Base-by-base conservation (phyloP, 2,888 invertebrate genomes). In the Leptopilina drosophilae region DNA sequence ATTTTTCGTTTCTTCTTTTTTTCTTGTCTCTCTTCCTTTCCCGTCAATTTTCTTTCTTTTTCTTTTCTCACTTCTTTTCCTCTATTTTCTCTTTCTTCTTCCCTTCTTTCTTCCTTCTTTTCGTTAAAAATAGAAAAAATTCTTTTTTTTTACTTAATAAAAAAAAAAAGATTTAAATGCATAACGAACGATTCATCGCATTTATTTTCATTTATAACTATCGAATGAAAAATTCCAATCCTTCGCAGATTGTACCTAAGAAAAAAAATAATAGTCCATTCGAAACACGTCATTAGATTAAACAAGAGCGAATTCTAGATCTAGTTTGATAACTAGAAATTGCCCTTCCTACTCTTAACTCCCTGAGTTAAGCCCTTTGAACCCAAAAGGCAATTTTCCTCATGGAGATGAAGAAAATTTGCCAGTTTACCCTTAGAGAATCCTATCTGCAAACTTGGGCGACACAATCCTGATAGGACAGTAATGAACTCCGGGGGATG, bases 381-480 rank as follows among this genome's bases (percentile, higher is more conserved):
- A 56, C 33, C 40, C 56, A 9, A 5, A 56, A 7, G 73, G 53
- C 69, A 69, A 73, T 56, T 26, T 69, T 49, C 69, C 56, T 73
- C 9, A 53, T 73, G 69, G 56, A 33, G 73, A 62, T 62, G 62
- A 56, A 40, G n/a, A 73, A 56, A 73, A 73, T 73, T 73, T 56
- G 53, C 56, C 5, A 20, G 67, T 67, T 46, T 49, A 67, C 67
- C 67, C 46, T 49, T 67, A 20, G 12, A 56, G n/a, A 40, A 5
- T n/a, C 33, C 56, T 73, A 73, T 56, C 73, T 73, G 14, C 9
- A 49, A 73, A 73, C n/a, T 73, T 73, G 49, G 33, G 53, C n/a
- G 56, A 40, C 33, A 56, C 73, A 73, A 73, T 56, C 56, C 73
- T 56, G 56, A 73, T 73, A 73, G 73, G 73, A 73, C 33, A 56